These are phyloP conservation scores for Scartelaos histophorus DNA, from an alignment of 2,113 vertebrate genomes.

Conservation along the genomic window DNA sequence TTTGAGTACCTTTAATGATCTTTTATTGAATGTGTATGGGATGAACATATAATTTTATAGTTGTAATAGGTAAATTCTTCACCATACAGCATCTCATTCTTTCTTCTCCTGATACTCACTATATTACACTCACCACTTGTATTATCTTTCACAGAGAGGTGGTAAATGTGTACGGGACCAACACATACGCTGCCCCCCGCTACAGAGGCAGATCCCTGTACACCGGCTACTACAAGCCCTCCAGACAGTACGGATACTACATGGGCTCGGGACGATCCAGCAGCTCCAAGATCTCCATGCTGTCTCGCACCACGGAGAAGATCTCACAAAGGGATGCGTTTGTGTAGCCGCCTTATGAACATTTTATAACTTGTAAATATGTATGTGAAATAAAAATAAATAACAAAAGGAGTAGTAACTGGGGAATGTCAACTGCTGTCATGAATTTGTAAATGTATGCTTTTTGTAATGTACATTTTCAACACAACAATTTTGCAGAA, in stretches of 20 bases:
- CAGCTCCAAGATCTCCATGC: constrained; percentile 56
- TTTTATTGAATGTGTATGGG: too few relatives aligned
- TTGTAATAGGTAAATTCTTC: too few relatives aligned
- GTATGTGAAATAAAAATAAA: background rate
- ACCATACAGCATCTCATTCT: too few relatives aligned
- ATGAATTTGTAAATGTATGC: background rate
- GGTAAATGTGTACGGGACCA: constrained; percentile 19
- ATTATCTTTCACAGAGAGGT: constrained; percentile 28
- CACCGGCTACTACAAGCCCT: constrained; percentile 53
- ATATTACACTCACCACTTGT: background rate
- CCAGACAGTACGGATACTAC: constrained; percentile 46
- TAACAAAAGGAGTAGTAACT: background rate
- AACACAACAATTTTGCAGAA: background rate
- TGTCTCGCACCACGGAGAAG: constrained; percentile 51
- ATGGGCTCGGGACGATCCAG: constrained; percentile 33
- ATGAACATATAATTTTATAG: too few relatives aligned
- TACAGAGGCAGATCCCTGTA: constrained; percentile 47
- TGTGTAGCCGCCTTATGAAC: constrained; percentile 53
- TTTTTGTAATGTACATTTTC: background rate
- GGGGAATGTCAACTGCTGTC: background rate
- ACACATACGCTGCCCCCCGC: constrained; percentile 43
- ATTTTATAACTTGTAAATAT: background rate
- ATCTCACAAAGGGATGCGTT: constrained; percentile 70
- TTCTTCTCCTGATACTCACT: too few relatives aligned
- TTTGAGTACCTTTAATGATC: too few relatives aligned